Conservation (phyloP, 2,797 vertebrate genomes). For the Fistularia commersonii region DNA sequence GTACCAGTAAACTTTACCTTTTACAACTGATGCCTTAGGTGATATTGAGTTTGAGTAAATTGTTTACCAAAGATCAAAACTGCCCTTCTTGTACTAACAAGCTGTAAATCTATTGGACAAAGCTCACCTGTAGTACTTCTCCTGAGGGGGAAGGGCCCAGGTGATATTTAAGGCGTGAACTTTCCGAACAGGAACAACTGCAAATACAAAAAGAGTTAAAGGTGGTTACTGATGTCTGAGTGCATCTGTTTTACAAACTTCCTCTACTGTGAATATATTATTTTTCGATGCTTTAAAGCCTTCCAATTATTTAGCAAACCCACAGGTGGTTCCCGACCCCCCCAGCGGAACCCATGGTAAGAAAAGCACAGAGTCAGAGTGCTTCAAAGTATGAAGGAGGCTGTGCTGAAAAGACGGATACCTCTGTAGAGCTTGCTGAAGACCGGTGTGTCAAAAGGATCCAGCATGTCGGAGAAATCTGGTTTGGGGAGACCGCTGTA, state of each 20-base stretch:
- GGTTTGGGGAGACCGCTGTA: constrained; percentile 81
- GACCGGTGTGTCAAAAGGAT: constrained; percentile 88
- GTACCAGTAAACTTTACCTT: no score
- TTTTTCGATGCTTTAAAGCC: background rate
- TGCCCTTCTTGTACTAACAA: no score
- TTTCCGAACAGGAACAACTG: constrained; percentile 91
- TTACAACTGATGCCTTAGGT: no score
- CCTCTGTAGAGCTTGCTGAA: constrained; percentile 95
- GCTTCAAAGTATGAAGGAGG: background rate
- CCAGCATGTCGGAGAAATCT: constrained; percentile 83
- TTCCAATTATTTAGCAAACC: constrained; percentile 10
- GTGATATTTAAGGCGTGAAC: constrained; percentile 91
- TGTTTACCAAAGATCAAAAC: no score
- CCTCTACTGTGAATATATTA: background rate
- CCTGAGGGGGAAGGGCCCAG: constrained; percentile 93
- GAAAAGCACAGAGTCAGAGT: background rate
- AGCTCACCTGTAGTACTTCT: constrained; percentile 86
- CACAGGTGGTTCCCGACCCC: background rate
- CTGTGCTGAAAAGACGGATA: constrained; percentile 43
- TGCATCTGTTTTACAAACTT: background rate
- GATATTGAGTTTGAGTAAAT: no score
- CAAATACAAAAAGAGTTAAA: constrained; percentile 3
- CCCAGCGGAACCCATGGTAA: background rate
- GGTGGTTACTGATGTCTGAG: background rate
- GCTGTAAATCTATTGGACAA: no score